Conservation (phyloP, 2,888 invertebrate genomes). For the Alloscopus bannaensis region DNA sequence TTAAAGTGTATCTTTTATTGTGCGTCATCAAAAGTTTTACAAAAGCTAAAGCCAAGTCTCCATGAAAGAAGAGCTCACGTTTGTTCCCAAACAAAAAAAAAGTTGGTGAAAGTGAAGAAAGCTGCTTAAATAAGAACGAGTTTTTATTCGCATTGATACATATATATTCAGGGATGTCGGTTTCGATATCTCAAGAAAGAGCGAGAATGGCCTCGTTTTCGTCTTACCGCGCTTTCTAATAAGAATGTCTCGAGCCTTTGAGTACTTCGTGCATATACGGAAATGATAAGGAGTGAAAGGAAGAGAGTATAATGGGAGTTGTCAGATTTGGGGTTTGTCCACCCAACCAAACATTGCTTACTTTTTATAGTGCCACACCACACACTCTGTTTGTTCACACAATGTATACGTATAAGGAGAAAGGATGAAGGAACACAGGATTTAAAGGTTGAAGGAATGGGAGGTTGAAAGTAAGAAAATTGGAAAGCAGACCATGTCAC, state of each 20-base stretch:
- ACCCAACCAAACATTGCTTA: conserved; percentile 52
- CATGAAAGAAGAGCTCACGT: too few relatives aligned
- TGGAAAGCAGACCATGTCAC: conserved; percentile 59
- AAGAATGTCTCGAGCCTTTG: too few relatives aligned
- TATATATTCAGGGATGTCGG: too few relatives aligned
- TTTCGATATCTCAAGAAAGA: conserved; percentile 41
- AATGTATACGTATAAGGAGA: neutral
- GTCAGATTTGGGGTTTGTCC: conserved; percentile 60
- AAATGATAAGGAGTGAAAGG: neutral
- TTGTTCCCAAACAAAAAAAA: neutral
- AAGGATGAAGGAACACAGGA: neutral
- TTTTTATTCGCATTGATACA: neutral
- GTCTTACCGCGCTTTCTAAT: neutral
- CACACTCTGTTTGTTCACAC: neutral
- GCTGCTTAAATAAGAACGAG: conserved; percentile 9
- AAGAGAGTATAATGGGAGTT: conserved; percentile 36
- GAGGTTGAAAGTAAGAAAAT: conserved; percentile 16
- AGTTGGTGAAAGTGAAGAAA: neutral
- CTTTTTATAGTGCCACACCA: conserved; percentile 5
- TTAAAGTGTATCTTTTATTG: too few relatives aligned
- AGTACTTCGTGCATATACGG: neutral
- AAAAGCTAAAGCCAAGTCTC: too few relatives aligned
- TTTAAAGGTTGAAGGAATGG: neutral
- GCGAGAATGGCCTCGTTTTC: conserved; percentile 45
- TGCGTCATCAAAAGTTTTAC: too few relatives aligned